Conservation (phyloP, 2,113 vertebrate genomes). For the Pelvicachromis taeniatus region DNA sequence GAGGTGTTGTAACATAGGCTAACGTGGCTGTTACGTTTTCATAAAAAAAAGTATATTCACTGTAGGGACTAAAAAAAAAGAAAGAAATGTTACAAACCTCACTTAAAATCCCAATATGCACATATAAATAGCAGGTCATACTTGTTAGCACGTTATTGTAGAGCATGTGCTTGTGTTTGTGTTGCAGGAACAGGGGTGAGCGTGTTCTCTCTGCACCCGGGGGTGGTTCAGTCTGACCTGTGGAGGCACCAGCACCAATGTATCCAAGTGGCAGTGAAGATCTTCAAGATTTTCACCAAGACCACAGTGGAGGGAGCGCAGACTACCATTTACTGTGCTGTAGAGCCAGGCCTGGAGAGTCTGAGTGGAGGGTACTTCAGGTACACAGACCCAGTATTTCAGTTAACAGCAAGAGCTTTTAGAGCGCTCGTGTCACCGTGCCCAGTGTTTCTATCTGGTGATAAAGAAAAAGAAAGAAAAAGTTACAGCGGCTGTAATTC, state of each 20-base stretch:
- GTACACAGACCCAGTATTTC: conserved; percentile 28
- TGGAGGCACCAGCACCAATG: conserved; percentile 71
- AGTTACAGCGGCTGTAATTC: background rate
- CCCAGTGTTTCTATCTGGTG: background rate
- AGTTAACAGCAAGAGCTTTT: background rate
- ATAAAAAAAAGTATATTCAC: background rate
- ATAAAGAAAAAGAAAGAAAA: background rate
- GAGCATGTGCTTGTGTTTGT: background rate
- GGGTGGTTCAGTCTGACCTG: conserved; percentile 75
- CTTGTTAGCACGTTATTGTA: background rate
- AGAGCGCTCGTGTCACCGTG: background rate
- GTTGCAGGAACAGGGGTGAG: conserved; percentile 69
- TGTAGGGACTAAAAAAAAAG: background rate
- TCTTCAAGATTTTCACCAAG: conserved; percentile 70
- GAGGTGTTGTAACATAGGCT: background rate
- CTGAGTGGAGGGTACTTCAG: conserved; percentile 73
- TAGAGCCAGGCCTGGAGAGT: conserved; percentile 69
- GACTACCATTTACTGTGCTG: conserved; percentile 76
- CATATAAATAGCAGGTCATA: background rate
- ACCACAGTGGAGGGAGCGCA: conserved; percentile 73
- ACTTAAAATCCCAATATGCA: background rate
- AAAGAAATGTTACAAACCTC: background rate
- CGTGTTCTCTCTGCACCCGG: conserved; percentile 74
- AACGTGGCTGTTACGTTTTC: background rate
- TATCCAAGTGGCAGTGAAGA: conserved; percentile 65